Evolutionary conservation across 1,140 invertebrate species (phyloP).

Genomic region (Adelges cooleyi): DNA sequence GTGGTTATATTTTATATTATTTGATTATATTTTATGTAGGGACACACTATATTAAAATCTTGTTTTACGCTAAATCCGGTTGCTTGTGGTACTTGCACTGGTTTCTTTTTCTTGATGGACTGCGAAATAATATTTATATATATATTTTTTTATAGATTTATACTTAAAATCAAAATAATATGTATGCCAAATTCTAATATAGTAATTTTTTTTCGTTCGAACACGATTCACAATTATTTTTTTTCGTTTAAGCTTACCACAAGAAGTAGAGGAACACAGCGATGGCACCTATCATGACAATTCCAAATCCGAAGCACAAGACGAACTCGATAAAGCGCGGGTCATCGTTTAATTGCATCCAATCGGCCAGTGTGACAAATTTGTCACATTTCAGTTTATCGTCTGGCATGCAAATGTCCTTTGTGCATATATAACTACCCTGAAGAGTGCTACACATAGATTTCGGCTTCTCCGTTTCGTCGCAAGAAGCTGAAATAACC

Average conservation of each 20-base stretch:
- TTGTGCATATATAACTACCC: slow-evolving; percentile 21
- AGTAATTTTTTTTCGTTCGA: too few species aligned
- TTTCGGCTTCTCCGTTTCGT: slow-evolving; percentile 17
- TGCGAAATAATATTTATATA: too few species aligned
- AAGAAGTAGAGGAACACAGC: not conserved
- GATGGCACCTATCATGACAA: not conserved
- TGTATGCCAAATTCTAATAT: too few species aligned
- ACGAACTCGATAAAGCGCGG: not conserved
- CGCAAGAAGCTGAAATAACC: not conserved
- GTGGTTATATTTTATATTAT: slow-evolving; percentile 9
- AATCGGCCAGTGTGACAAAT: not conserved
- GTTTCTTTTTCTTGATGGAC: not conserved
- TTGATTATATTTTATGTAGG: not conserved
- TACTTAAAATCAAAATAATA: too few species aligned
- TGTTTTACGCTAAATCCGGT: slow-evolving; percentile 11
- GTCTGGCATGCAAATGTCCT: slow-evolving; percentile 19
- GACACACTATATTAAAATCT: not conserved
- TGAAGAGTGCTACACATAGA: slow-evolving; percentile 16
- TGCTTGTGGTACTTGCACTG: slow-evolving; percentile 19
- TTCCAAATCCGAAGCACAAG: not conserved
- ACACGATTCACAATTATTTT: too few species aligned
- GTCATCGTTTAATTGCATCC: not conserved
- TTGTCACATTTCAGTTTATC: slow-evolving; percentile 11
- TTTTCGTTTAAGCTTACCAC: too few species aligned
- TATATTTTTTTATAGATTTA: too few species aligned